Evolutionary conservation across 1,140 invertebrate genomes (phyloP), one percentile per base, ranked within the genome.

Genomic region (Aphaenogaster rudis): DNA sequence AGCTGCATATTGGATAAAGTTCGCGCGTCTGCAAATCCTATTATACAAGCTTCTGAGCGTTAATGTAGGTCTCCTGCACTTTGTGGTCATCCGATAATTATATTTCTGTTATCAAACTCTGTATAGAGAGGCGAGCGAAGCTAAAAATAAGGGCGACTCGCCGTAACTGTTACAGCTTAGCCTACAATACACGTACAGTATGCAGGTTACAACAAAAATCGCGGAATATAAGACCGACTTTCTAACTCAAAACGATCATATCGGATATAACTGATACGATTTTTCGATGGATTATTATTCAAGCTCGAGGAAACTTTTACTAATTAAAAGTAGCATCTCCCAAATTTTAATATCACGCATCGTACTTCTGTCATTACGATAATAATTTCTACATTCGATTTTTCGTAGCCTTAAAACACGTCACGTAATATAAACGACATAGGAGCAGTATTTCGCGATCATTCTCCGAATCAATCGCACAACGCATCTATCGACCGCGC

Each of bases 1-100:
- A 85, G 66, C 63, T 69, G 61, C 45, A 64, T 61, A 84, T 87
- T 59, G 89, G 76, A 86, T 80, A 87, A 87, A 89, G 72, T 85
- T 87, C 50, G 50, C 72, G 33, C 64, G 9, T 50, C 64, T 64
- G 66, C 63, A 61, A 89, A 89, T 90, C 86, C 86, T 45, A 86
- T 89, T 90, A 90, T 71, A 57, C 54, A 52, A 74, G 52, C 59
- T 67, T 72, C 33, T 36, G 11, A 48, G 50, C 45, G 77, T 86
- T 72, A 77, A 71, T 86, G 57, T 66, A 79, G 76, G 63, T 89
- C 77, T 64, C 61, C 50, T 61, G 74, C 59, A 72, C 87, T 79
- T 86, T 78, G 80, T 45, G 77, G 54, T 59, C 74, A 59, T 54
- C 45, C 80, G 45, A 85, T 89, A 89, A 89, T 85, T 85, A 84